Conservation (phyloP, 2,888 invertebrate genomes). For the Philereme vetulata region DNA sequence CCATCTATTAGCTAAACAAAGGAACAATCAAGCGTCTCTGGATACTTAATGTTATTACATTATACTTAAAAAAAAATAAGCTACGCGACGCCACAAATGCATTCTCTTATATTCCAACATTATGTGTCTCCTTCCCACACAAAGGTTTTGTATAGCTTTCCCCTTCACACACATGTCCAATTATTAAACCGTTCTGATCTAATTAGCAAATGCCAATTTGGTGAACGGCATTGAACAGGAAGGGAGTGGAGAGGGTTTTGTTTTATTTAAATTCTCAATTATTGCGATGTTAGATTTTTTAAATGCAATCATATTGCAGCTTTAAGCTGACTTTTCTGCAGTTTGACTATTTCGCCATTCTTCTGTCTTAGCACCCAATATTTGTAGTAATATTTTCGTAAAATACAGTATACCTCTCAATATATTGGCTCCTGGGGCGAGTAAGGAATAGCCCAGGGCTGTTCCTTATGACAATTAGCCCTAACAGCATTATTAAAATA, state of each 20-base stretch:
- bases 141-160: conserved; percentile 18
- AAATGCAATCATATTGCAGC: too few species aligned
- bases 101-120: conserved; percentile 11
- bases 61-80: conserved; percentile 1
- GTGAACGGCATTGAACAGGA: conserved; percentile 47
- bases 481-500: too few species aligned
- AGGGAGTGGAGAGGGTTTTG: conserved; percentile 35
- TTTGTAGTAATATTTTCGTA: too few species aligned
- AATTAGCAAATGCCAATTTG: conserved; percentile 65
- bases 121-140: conserved; percentile 34
- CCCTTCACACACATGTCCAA: conserved; percentile 44
- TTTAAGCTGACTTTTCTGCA: too few species aligned
- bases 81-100: conserved; percentile 8
- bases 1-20: neutral
- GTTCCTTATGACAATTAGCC: too few species aligned
- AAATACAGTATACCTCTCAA: too few species aligned
- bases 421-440: too few species aligned
- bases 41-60: neutral
- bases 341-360: too few species aligned
- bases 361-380: too few species aligned
- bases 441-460: too few species aligned
- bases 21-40: neutral
- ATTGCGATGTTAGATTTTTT: too few species aligned
- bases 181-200: conserved; percentile 63
- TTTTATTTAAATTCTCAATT: neutral